Evolutionary conservation across 2,888 invertebrate species (phyloP), one percentile per base, ranked within the genome.

Genomic region (Sesamia inferens): DNA sequence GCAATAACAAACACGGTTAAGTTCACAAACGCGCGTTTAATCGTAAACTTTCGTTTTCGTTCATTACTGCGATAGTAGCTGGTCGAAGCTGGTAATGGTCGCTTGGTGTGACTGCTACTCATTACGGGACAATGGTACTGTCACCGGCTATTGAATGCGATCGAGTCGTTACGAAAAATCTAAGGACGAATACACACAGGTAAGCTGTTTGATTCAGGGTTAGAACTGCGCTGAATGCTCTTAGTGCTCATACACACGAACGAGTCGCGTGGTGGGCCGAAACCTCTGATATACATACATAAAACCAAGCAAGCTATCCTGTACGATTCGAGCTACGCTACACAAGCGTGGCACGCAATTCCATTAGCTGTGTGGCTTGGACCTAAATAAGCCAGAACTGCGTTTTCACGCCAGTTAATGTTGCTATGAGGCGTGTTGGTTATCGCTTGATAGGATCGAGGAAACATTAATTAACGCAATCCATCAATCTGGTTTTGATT

Each of bases 31-130:
- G 71, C 19, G 54, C 70, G 68, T 68, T 78, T 82, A 74, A 72
- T 78, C 63, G 83, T 82, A 80, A 83, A 90, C 92, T 92, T 91
- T 92, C 91, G 83, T 90, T 92, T 91, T 92, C 88, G 81, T 89
- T 88, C 78, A 89, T 88, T 87, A 87, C 85, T 82, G 79, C 84
- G 86, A 88, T 85, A 85, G 83, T 79, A 16, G 71, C n/a, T 6
- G 75, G 72, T 42, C 66, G 71, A 68, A 42, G 68, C 57, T 78
- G 81, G 82, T 92, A 91, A 93, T 89, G 92, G 87, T 80, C 71
- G 85, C 74, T 88, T 93, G 87, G 91, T 93, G 93, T 92, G 92
- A 91, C 92, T 85, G 79, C 66, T 70, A 73, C 84, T 90, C 92
- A 91, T 93, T 92, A 92, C 71, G 63, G 74, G 81, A 85, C 86